These are phyloP conservation scores for Eubucco bourcierii DNA, from an alignment of 2,113 vertebrate genomes.

Conservation along the genomic window DNA sequence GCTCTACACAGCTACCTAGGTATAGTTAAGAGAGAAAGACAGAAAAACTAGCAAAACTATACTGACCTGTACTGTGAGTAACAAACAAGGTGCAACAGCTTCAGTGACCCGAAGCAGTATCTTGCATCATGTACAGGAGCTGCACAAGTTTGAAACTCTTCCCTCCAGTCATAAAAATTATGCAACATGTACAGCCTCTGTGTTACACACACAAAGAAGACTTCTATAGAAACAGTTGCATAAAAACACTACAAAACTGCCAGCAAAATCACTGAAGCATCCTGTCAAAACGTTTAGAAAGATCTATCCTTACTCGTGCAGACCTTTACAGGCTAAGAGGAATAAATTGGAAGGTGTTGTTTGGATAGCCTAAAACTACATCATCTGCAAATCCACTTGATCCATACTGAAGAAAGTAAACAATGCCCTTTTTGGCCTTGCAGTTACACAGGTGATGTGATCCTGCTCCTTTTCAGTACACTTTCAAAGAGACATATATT, in stretches of 20 bases:
- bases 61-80: background rate
- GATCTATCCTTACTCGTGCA: background rate
- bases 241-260: conserved; percentile 26
- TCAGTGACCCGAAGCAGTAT: background rate
- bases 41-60: background rate
- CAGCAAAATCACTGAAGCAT: conserved; percentile 27
- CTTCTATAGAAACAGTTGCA: background rate
- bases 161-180: conserved; percentile 25
- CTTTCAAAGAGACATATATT: background rate
- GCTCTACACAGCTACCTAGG: background rate
- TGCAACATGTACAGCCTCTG: background rate
- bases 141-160: background rate
- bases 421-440: background rate
- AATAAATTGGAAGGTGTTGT: background rate
- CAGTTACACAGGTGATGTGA: background rate
- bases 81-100: background rate
- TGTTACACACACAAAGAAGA: conserved; percentile 15
- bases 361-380: background rate
- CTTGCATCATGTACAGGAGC: background rate
- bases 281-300: conserved; percentile 48
- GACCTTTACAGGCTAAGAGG: conserved; percentile 21
- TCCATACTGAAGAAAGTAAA: background rate
- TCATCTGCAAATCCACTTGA: background rate
- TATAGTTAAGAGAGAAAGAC: background rate
- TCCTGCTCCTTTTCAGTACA: background rate